Base-by-base conservation (phyloP, 1,140 invertebrate genomes). In the Calephelis virginiensis region DNA sequence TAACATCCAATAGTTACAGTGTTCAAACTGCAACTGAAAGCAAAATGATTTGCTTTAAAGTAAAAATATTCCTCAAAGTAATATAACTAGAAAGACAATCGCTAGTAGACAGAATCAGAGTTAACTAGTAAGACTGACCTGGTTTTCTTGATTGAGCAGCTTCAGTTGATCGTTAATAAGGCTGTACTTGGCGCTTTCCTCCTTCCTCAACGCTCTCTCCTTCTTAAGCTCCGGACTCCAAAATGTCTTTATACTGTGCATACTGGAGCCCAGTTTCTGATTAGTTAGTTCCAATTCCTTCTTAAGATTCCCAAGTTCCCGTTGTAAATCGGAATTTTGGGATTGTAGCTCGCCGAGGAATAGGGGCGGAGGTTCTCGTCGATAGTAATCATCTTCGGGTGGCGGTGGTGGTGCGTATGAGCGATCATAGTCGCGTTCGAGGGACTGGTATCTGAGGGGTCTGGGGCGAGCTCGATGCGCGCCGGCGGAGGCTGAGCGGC, bases 181-280 rank as follows among this genome's bases (percentile, higher is more conserved):
- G 84, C 96, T 96, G 93, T 98, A 99, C 90, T 99, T 99, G 78
- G 97, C 97, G 81, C 97, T 98, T 92, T 99, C 99, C 90, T 99
- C 99, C 91, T 99, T 99, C 63, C 98, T 92, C 60, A 99, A 85
- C 11, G 98, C 97, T 67, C 98, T 92, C 92, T 99, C 98, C 92
- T 99, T 99, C 92, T 99, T 99, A 78, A 99, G 93, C 89, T 99
- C 99, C 0, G 99, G 99, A 89, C 97, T 99, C 99, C 99, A 99
- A 92, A 99, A 99, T 10, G 98, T 99, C 92, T 99, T 99, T 85
- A 99, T 99, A 90, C 97, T 98, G 92, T 99, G 98, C 98, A 99
- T 99, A 79, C 97, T 98, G 81, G 98, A 99, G 81, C 97, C 98
- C 70, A 99, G 93, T 91, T 99, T 99, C 91, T 99, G 98, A 92